These are phyloP conservation scores for Dryococelus australis DNA, from an alignment of 2,888 invertebrate species.

Conservation along the genomic window DNA sequence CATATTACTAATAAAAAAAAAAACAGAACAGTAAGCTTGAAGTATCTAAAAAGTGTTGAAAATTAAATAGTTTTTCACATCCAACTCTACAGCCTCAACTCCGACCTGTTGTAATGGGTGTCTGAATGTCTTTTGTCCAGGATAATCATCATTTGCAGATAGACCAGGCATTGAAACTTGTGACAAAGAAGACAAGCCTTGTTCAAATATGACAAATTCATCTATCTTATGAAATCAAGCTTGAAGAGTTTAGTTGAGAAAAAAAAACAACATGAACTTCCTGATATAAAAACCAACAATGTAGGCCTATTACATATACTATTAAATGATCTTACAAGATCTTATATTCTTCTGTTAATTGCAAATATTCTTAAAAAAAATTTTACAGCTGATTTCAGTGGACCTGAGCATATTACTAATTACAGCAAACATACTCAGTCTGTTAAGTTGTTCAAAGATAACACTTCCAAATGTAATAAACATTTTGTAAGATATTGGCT, in stretches of 20 bases:
- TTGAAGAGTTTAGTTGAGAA: too few species aligned
- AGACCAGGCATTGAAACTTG: not conserved
- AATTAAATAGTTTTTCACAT: not conserved
- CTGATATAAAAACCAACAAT: too few species aligned
- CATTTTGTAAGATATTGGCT: not conserved
- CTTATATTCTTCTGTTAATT: too few species aligned
- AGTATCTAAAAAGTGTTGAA: not conserved
- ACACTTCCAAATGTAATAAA: not conserved
- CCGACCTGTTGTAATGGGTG: not conserved
- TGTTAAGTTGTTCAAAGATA: constrained; percentile 13
- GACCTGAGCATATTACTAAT: not conserved
- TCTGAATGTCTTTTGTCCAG: not conserved
- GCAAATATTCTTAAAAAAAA: too few species aligned
- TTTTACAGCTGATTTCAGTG: too few species aligned
- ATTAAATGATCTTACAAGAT: too few species aligned
- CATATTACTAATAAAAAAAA: not conserved
- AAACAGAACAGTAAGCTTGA: not conserved
- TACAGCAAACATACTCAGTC: constrained; percentile 11
- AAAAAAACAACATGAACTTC: too few species aligned
- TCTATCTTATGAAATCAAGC: too few species aligned
- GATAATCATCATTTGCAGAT: not conserved
- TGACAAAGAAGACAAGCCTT: not conserved
- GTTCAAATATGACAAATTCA: too few species aligned
- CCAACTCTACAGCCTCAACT: not conserved
- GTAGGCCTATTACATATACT: too few species aligned